A percentile compares a stretch with the other conserved stretches of the same genome.
phyloP scores from a whole-genome alignment of 2,113 vertebrate species.

The Rhinolophus ferrumequinum region DNA sequence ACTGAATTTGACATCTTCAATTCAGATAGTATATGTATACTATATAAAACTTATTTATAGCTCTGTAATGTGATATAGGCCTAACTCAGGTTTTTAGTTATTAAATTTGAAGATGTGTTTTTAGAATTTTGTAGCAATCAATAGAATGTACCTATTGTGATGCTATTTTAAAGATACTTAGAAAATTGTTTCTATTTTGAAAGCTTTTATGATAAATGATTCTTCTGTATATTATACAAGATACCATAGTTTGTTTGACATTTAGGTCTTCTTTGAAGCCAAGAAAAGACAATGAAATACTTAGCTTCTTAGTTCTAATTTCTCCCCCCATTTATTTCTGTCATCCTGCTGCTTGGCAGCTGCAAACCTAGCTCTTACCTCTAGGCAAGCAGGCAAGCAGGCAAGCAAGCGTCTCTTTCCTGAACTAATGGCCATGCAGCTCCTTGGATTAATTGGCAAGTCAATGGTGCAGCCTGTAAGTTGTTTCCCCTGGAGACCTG shows the following conservation, averaged over 20 bases:
- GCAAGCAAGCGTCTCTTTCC: conserved; percentile 82
- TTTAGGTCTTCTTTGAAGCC: conserved; percentile 56
- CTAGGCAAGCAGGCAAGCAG: conserved; percentile 81
- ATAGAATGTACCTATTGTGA: neutral
- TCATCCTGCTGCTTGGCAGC: conserved; percentile 71
- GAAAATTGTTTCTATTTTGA: neutral
- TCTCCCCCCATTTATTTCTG: conserved; percentile 74
- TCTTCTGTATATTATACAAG: neutral
- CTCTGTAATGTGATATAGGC: neutral
- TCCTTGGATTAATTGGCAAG: conserved; percentile 84
- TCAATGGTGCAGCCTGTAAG: conserved; percentile 79
- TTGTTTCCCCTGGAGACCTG: conserved; percentile 72
- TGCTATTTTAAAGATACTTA: conserved; percentile 2
- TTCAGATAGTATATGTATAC: neutral
- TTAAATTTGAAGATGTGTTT: neutral
- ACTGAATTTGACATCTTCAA: neutral
- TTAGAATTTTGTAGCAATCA: neutral
- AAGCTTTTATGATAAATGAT: conserved; percentile 26
- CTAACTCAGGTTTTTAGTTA: neutral
- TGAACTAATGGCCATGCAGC: conserved; percentile 82
- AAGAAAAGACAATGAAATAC: conserved; percentile 49
- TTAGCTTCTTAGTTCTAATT: conserved; percentile 49
- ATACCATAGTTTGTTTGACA: neutral
- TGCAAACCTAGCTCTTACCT: conserved; percentile 76
- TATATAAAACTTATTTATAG: neutral